A percentile compares a stretch with the other conserved stretches of the same genome.
These are phyloP conservation scores for Luperina nickerlii DNA, from an alignment of 2,888 invertebrate genomes.

Conservation along the genomic window DNA sequence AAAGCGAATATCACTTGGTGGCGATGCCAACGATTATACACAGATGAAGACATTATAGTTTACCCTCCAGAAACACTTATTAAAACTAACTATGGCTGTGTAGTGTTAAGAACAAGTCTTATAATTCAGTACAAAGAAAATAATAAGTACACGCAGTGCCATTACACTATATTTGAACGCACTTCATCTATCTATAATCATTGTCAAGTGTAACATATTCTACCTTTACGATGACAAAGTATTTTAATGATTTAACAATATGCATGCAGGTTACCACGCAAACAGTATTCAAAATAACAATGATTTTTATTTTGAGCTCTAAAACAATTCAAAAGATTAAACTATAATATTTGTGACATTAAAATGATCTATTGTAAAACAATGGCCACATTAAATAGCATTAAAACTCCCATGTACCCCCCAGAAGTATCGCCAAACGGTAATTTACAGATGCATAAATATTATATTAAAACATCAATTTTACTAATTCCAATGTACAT, in stretches of 20 bases:
- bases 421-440: constrained; percentile 41
- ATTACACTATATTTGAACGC: constrained; percentile 8
- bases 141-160: constrained; percentile 41
- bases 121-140: constrained; percentile 26
- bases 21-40: constrained; percentile 54
- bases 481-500: constrained; percentile 64
- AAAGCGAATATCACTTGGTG: constrained; percentile 80
- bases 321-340: constrained; percentile 36
- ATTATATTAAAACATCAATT: constrained; percentile 57
- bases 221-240: constrained; percentile 32
- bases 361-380: constrained; percentile 41
- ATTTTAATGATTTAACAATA: constrained; percentile 36
- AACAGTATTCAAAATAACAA: constrained; percentile 44
- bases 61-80: constrained; percentile 16
- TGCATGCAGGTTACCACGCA: constrained; percentile 35
- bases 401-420: constrained; percentile 42
- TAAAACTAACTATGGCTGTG: constrained; percentile 44
- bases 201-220: constrained; percentile 46
- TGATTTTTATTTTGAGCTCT: constrained; percentile 57
- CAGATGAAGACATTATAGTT: constrained; percentile 38
- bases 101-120: constrained; percentile 19
- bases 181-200: constrained; percentile 52
- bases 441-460: constrained; percentile 60
- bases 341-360: constrained; percentile 57
- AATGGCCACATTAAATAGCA: constrained; percentile 32